Evolutionary conservation across 2,888 invertebrate genomes (phyloP), one percentile per base, ranked within the genome.

Genomic region (Calephelis perditalis): DNA sequence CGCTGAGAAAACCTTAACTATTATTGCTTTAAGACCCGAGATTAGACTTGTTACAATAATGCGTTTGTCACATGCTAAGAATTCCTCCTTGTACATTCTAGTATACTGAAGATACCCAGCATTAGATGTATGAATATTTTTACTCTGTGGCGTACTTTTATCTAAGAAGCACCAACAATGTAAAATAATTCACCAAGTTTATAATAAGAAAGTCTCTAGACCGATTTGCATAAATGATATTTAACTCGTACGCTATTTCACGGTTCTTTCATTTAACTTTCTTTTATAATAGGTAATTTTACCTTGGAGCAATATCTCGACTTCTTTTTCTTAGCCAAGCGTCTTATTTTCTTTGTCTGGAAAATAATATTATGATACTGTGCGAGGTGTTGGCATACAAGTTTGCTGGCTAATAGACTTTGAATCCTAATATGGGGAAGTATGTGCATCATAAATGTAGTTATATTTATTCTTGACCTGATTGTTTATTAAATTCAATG

Each of bases 1-100:
- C 40, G 58, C 40, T 36, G 49, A 58, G 58, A 58, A 58, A 58
- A 58, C 43, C 49, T 58, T 58, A 58, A 58, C 58, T 58, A 58
- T 58, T 58, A 58, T 58, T 58, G 58, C 52, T 49, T 43, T 40
- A 36, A 43, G 5, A 52, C 49, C 36, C 35, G 58, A 40, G 58
- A 58, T 58, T 52, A 52, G 52, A 58, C 15, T 52, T 52, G 58
- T 58, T 58, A 58, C 40, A 10, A 44, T 37, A 46, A 52, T 43
- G 52, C 58, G 49, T 9, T 26, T 10, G 15, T n/a, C 49, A 49
- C 26, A 49, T 49, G 49, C 49, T 26, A 49, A 49, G 15, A 2
- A 9, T 49, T 3, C 7, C 9, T 26, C 10, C 6, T 49, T 5
- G 15, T 26, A 49, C 10, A 49, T 10, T 49, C 26, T 8, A 5